Percentiles rank a stretch among this genome's conserved stretches.
These are phyloP conservation scores for Ooceraea biroi DNA, from an alignment of 1,140 invertebrate species.

Conservation along the genomic window DNA sequence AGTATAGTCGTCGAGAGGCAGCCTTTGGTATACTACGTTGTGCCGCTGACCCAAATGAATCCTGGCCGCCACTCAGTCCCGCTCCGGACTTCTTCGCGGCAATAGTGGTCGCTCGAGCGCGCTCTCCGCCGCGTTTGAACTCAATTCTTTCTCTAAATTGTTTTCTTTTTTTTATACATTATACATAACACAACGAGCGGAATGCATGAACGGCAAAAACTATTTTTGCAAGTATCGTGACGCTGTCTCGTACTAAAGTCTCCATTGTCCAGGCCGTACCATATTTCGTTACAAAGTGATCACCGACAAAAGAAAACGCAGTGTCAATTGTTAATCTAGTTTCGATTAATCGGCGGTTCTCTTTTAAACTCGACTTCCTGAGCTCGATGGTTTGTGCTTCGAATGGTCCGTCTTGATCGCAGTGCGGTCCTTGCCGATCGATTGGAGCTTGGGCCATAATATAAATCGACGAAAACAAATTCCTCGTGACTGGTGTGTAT, in stretches of 20 bases:
- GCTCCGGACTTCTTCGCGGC: slow-evolving; percentile 79
- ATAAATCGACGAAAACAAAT: background rate
- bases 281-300: background rate
- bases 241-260: background rate
- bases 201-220: background rate
- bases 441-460: background rate
- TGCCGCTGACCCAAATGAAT: slow-evolving; percentile 83
- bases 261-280: background rate
- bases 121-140: slow-evolving; percentile 1
- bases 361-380: background rate
- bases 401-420: background rate
- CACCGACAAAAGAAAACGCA: background rate
- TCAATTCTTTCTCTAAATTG: background rate
- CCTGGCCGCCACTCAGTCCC: slow-evolving; percentile 79
- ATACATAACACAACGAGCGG: background rate
- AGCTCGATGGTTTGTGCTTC: background rate
- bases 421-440: background rate
- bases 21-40: slow-evolving; percentile 78
- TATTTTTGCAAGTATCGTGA: background rate
- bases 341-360: background rate
- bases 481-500: slow-evolving; percentile 30
- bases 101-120: slow-evolving; percentile 70
- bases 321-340: slow-evolving; percentile 8
- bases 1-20: slow-evolving; percentile 74
- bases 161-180: slow-evolving; percentile 3